These are phyloP conservation scores for Tor tambroides DNA, from an alignment of 2,113 vertebrate species.

Conservation along the genomic window DNA sequence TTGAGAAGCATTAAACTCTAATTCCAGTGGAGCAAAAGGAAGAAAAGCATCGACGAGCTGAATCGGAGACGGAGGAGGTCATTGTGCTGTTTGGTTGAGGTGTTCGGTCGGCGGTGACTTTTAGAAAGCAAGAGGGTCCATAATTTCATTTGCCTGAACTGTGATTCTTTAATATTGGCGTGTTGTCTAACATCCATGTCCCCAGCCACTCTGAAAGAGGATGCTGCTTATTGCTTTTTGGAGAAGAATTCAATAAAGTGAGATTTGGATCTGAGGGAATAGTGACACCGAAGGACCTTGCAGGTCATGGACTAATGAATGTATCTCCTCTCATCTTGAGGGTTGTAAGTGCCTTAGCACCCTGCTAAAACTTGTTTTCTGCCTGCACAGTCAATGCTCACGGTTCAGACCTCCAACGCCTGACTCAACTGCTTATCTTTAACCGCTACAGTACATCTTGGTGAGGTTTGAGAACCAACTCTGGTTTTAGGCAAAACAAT, in stretches of 20 bases:
- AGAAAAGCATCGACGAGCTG: neutral
- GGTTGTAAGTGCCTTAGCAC: constrained; percentile 38
- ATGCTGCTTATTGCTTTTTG: constrained; percentile 41
- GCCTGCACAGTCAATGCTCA: constrained; percentile 18
- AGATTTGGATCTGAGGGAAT: constrained; percentile 51
- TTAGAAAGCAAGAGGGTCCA: neutral
- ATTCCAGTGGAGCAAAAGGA: neutral
- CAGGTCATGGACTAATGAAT: constrained; percentile 49
- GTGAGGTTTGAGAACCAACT: constrained; percentile 4
- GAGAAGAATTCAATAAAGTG: constrained; percentile 50
- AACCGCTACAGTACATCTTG: neutral
- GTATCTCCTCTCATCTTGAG: constrained; percentile 49
- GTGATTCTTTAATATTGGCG: constrained; percentile 49
- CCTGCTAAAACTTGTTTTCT: constrained; percentile 45
- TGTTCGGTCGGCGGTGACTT: neutral
- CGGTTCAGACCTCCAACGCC: constrained; percentile 22
- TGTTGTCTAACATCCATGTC: constrained; percentile 48
- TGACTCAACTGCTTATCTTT: constrained; percentile 30
- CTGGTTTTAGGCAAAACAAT: neutral
- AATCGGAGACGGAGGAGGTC: constrained; percentile 4
- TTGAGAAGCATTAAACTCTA: neutral
- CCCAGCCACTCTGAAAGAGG: constrained; percentile 35
- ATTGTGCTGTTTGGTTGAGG: constrained; percentile 8
- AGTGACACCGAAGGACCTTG: constrained; percentile 47
- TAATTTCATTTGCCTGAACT: constrained; percentile 48